phyloP scores from a whole-genome alignment of 2,888 invertebrate species.

The Lamellibrachia columna region DNA sequence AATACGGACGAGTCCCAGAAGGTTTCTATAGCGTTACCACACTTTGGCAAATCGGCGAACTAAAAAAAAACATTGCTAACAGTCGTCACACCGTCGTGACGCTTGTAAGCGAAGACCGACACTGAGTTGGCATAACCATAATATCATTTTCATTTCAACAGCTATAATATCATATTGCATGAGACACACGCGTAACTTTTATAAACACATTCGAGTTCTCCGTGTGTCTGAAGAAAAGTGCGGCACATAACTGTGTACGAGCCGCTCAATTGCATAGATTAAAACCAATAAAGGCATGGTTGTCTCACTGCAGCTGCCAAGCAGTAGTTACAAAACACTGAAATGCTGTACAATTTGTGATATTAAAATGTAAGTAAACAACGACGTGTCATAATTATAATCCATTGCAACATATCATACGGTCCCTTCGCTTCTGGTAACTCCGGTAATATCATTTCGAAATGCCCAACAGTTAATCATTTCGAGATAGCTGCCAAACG shows the following conservation, averaged over 20 bases:
- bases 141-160: not conserved
- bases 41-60: slow-evolving; percentile 16
- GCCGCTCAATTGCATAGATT: not conserved
- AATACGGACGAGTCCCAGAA: not conserved
- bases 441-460: not conserved
- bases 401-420: not conserved
- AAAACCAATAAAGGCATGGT: not conserved
- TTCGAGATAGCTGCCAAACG: not conserved
- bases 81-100: not conserved
- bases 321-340: not conserved
- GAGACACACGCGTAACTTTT: not conserved
- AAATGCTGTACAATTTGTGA: not conserved
- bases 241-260: not conserved
- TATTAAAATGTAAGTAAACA: not conserved
- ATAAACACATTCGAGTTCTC: not conserved
- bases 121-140: not conserved
- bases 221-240: not conserved
- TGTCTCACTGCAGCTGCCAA: not conserved
- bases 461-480: not conserved
- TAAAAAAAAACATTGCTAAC: not conserved
- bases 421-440: not conserved
- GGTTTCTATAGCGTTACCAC: not conserved
- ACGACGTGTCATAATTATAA: not conserved
- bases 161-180: not conserved
- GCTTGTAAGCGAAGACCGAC: not conserved